phyloP scores from a whole-genome alignment of 2,797 vertebrate genomes.

The Anas flavirostris region DNA sequence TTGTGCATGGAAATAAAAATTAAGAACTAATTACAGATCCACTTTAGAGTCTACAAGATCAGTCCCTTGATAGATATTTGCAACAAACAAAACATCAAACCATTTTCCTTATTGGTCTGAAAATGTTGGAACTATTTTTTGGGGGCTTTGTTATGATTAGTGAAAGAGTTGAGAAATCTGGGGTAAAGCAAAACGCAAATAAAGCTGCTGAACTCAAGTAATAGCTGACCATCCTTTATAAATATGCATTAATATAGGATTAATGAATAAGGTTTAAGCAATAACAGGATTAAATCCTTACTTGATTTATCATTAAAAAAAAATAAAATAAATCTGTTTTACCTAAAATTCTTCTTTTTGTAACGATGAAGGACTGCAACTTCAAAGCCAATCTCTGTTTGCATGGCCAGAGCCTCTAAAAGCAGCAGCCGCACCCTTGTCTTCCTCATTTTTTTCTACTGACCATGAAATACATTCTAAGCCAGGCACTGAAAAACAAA shows the following conservation, averaged over 20 bases:
- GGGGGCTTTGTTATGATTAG: background rate
- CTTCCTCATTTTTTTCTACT: constrained; percentile 49
- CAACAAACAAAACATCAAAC: background rate
- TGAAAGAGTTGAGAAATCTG: background rate
- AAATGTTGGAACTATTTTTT: background rate
- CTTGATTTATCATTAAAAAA: background rate
- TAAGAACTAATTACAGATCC: background rate
- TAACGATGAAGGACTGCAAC: fast-evolving
- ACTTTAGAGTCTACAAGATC: background rate
- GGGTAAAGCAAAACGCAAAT: background rate
- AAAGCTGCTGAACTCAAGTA: background rate
- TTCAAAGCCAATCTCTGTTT: background rate
- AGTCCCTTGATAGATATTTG: background rate
- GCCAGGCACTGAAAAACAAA: background rate
- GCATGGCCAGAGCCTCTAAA: background rate
- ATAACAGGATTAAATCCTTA: background rate
- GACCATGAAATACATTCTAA: constrained; percentile 18
- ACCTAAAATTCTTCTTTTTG: background rate
- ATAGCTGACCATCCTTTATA: background rate
- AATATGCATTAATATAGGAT: background rate
- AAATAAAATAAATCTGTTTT: background rate
- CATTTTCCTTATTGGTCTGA: background rate
- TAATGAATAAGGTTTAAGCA: background rate
- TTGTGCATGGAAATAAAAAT: background rate
- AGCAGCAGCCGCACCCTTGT: constrained; percentile 13